A percentile compares a stretch with the other conserved stretches of the same genome.
Evolutionary conservation across 2,888 invertebrate species (phyloP).

Genomic region (Cantharis nigra): DNA sequence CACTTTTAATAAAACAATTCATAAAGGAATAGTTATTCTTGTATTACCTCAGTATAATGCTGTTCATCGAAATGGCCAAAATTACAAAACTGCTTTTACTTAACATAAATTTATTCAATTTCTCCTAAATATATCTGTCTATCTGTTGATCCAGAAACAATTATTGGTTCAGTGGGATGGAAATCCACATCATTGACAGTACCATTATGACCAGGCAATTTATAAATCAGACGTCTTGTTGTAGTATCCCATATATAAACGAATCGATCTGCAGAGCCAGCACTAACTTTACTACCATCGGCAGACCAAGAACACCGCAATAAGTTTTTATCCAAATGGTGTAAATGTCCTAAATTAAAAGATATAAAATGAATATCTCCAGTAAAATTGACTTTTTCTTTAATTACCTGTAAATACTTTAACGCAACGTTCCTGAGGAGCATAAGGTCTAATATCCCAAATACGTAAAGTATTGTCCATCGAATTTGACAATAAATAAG

Average conservation of each 20-base stretch:
- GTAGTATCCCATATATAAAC: conserved; percentile 98
- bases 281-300: conserved; percentile 87
- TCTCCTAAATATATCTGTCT: conserved; percentile 95
- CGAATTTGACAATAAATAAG: conserved; percentile 90
- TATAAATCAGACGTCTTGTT: conserved; percentile 88
- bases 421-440: conserved; percentile 89
- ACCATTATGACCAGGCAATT: conserved; percentile 97
- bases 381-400: not conserved
- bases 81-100: not conserved
- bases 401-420: conserved; percentile 75
- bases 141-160: conserved; percentile 93
- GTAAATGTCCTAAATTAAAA: conserved; percentile 73
- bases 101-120: conserved; percentile 66
- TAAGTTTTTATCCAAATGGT: conserved; percentile 97
- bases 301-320: conserved; percentile 91
- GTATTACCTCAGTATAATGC: not conserved
- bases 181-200: conserved; percentile 96
- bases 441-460: conserved; percentile 97
- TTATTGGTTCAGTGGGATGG: conserved; percentile 91
- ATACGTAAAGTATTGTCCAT: conserved; percentile 96
- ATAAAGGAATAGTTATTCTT: not conserved
- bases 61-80: not conserved
- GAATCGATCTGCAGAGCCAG: conserved; percentile 94
- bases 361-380: not conserved
- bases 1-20: not conserved